Evolutionary conservation across 2,888 invertebrate genomes (phyloP).

Genomic region (Sialis fuliginosa): DNA sequence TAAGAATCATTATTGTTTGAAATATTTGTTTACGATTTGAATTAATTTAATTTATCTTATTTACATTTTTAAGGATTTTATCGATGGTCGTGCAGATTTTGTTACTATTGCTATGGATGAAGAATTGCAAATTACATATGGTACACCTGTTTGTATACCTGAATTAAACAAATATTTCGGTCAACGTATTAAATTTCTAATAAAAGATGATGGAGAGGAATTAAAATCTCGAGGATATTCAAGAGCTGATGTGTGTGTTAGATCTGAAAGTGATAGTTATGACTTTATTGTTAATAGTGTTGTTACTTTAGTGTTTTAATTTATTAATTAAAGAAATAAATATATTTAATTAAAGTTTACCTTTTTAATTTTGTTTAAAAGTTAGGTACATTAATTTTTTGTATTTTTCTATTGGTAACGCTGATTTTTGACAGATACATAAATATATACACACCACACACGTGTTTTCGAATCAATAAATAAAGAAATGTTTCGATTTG

Average conservation of each 20-base stretch:
- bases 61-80: conserved; percentile 24
- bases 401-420: no score
- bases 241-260: conserved; percentile 31
- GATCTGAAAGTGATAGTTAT: conserved; percentile 32
- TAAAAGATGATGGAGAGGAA: conserved; percentile 26
- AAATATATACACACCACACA: no score
- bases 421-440: no score
- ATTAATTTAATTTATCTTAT: neutral
- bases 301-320: conserved; percentile 24
- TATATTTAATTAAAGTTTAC: no score
- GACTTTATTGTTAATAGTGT: conserved; percentile 27
- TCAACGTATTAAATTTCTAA: conserved; percentile 25
- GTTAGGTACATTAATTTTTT: no score
- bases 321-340: neutral
- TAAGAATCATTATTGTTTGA: no score
- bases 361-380: no score
- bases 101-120: conserved; percentile 31
- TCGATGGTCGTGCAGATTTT: conserved; percentile 27
- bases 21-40: no score
- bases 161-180: conserved; percentile 30
- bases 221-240: conserved; percentile 21
- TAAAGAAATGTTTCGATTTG: no score
- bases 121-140: conserved; percentile 24
- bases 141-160: conserved; percentile 28
- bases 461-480: no score